Percentiles rank a stretch among this genome's conserved stretches.
Evolutionary conservation across 2,113 vertebrate species (phyloP).

Genomic region (Salvator merianae): DNA sequence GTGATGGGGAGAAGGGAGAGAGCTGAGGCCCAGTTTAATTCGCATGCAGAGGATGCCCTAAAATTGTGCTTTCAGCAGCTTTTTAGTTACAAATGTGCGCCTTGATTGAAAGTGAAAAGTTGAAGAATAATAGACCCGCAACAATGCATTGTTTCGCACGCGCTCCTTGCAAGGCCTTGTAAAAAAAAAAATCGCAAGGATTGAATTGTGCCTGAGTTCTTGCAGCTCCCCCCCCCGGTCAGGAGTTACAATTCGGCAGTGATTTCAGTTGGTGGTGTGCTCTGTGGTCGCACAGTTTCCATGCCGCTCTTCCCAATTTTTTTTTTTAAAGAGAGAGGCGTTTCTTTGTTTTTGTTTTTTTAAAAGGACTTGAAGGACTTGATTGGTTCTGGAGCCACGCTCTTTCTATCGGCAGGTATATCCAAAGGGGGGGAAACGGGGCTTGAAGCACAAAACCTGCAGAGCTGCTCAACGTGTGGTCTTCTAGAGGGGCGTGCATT

Average conservation of each 20-base stretch:
- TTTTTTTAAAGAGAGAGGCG: neutral
- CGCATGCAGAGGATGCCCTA: slow-evolving; percentile 66
- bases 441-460: too few relatives aligned
- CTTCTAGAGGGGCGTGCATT: too few relatives aligned
- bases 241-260: slow-evolving; percentile 39
- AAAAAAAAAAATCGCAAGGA: slow-evolving; percentile 23
- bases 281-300: slow-evolving; percentile 10
- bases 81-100: slow-evolving; percentile 73
- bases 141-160: slow-evolving; percentile 47
- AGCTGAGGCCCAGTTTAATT: slow-evolving; percentile 51
- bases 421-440: neutral
- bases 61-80: slow-evolving; percentile 75
- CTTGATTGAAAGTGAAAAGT: slow-evolving; percentile 78
- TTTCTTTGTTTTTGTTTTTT: too few relatives aligned
- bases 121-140: slow-evolving; percentile 71
- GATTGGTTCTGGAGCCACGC: neutral
- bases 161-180: slow-evolving; percentile 26
- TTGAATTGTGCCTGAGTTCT: slow-evolving; percentile 33
- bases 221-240: neutral
- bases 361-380: neutral
- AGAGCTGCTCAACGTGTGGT: too few relatives aligned
- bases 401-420: neutral
- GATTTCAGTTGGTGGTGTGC: slow-evolving; percentile 25
- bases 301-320: neutral
- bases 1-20: slow-evolving; percentile 12